Conservation (phyloP, 1,140 invertebrate genomes). For the Chelonus insularis region DNA sequence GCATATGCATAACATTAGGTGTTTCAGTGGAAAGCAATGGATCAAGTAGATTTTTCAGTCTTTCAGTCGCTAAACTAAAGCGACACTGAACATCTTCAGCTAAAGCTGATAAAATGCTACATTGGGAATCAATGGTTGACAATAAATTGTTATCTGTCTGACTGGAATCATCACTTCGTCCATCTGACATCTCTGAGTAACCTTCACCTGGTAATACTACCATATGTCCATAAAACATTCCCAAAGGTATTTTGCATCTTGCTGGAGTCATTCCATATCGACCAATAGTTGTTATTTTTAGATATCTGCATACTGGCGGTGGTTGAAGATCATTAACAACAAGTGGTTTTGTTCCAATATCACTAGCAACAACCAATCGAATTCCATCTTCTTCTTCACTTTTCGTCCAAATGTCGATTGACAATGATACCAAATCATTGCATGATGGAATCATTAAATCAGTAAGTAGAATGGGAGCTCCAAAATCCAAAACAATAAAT, state of each 20-base stretch:
- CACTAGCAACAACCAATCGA: constrained; percentile 81
- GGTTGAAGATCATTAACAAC: constrained; percentile 88
- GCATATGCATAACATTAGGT: constrained; percentile 78
- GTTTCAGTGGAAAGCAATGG: constrained; percentile 76
- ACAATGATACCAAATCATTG: constrained; percentile 81
- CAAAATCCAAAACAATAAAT: constrained; percentile 90
- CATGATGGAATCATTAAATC: constrained; percentile 88
- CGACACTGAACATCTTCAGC: constrained; percentile 80
- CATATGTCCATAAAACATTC: constrained; percentile 90
- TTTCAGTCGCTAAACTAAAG: constrained; percentile 81
- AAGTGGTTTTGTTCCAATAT: constrained; percentile 81
- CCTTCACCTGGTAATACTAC: constrained; percentile 73
- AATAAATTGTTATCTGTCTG: constrained; percentile 50
- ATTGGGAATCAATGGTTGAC: constrained; percentile 61
- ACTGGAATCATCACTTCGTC: constrained; percentile 42
- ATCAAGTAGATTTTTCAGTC: constrained; percentile 74
- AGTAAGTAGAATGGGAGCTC: constrained; percentile 80
- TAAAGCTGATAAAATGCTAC: constrained; percentile 63
- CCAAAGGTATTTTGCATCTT: constrained; percentile 85
- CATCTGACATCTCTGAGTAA: constrained; percentile 60
- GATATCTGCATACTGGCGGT: constrained; percentile 81
- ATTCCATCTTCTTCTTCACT: constrained; percentile 83
- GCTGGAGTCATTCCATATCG: constrained; percentile 88
- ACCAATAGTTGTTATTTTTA: constrained; percentile 88
- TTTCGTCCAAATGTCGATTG: constrained; percentile 86